phyloP scores from a whole-genome alignment of 2,797 vertebrate species.

The Eurystomus glaucurus region DNA sequence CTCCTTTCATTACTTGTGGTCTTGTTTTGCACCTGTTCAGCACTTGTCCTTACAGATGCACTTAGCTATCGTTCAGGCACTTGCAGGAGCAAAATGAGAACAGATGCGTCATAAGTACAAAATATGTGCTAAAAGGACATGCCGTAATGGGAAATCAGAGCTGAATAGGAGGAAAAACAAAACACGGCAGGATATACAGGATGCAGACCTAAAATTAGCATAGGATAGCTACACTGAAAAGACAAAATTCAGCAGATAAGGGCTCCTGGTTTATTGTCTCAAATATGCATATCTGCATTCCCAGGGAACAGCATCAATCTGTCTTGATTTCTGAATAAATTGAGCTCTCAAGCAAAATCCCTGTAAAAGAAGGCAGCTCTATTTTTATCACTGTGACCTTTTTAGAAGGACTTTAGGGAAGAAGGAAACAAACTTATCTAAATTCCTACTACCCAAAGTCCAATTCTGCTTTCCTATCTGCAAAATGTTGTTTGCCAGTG shows the following conservation, averaged over 20 bases:
- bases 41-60: slow-evolving; percentile 46
- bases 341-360: slow-evolving; percentile 56
- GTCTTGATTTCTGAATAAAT: slow-evolving; percentile 74
- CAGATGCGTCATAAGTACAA: slow-evolving; percentile 54
- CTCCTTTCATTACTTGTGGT: slow-evolving; percentile 20
- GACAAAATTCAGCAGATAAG: slow-evolving; percentile 55
- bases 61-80: slow-evolving; percentile 13
- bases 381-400: slow-evolving; percentile 66
- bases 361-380: slow-evolving; percentile 26
- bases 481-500: not conserved
- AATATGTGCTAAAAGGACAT: slow-evolving; percentile 45
- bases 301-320: slow-evolving; percentile 69
- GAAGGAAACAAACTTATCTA: slow-evolving; percentile 38
- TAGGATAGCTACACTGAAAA: slow-evolving; percentile 2
- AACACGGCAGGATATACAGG: slow-evolving; percentile 21
- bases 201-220: slow-evolving; percentile 54
- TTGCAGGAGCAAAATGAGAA: slow-evolving; percentile 25
- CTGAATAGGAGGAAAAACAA: slow-evolving; percentile 38
- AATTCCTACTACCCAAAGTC: not conserved
- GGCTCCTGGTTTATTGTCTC: slow-evolving; percentile 60
- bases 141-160: slow-evolving; percentile 38
- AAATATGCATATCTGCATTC: slow-evolving; percentile 72
- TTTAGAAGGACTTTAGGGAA: slow-evolving; percentile 57
- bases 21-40: slow-evolving; percentile 51
- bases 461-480: not conserved